Evolutionary conservation across 2,113 vertebrate genomes (phyloP), one percentile per base, ranked within the genome.

Genomic region (Lepus americanus): DNA sequence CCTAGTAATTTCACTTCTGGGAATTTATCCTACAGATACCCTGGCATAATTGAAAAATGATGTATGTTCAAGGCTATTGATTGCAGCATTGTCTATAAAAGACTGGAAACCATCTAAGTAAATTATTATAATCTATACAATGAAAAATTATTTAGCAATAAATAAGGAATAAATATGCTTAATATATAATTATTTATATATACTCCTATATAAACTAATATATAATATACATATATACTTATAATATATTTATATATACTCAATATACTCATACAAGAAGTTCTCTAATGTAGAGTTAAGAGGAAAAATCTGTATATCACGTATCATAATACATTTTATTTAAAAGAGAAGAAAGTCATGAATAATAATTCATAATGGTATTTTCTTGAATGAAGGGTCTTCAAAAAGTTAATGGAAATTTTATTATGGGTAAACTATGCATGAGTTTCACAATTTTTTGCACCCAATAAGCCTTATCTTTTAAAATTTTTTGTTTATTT

Each of bases 1-100:
- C 69, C 73, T 29, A 90, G 44, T 69, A 27, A 92, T 82, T 88
- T 93, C 10, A 22, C 22, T 93, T 95, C 82, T 95, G 92, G 83
- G 89, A 83, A 89, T 89, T 82, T 25, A 55, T 87, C 94, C 85
- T 84, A 27, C 31, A 87, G 78, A 72, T 85, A 81, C 12, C 23
- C 63, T 81, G 67, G 67, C 22, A 85, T 84, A 88, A 59, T 72
- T 84, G 85, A 92, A 93, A 96, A 94, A 53, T 87, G 67, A 81
- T 0, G 0, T 77, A 31, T 23, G 0, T 73, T 87, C 82, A 90
- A 39, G 63, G 11, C 64, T 94, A 31, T 90, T 90, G n/a, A 36
- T 25, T 49, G 19, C 20, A 81, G 14, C 29, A 51, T 63, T 96
- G 51, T 64, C 89, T 94, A 55, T 83, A 72, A 66, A 79, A 92